A percentile compares a stretch with the other conserved stretches of the same genome.
Evolutionary conservation across 1,140 invertebrate species (phyloP).

Genomic region (Trachymyrmex septentrionalis): DNA sequence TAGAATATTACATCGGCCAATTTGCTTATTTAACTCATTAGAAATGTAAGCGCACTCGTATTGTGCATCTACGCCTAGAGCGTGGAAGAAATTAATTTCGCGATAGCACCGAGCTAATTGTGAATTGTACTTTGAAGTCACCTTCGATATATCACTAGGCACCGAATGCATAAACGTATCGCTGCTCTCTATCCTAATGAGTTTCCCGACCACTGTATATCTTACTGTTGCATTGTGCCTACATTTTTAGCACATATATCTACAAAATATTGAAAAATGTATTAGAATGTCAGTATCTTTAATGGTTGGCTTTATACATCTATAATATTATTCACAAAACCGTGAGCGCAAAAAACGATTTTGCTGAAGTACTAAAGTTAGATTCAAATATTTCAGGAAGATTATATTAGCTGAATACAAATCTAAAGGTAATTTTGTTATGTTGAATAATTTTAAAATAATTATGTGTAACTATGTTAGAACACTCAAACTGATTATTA

Average conservation of each 20-base stretch:
- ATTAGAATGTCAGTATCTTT: neutral
- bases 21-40: slow-evolving; percentile 53
- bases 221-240: slow-evolving; percentile 1
- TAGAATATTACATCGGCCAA: slow-evolving; percentile 52
- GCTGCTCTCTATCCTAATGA: slow-evolving; percentile 51
- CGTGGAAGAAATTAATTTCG: slow-evolving; percentile 67
- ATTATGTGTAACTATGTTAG: too few relatives aligned
- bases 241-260: neutral
- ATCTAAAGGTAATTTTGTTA: too few relatives aligned
- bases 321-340: neutral
- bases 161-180: slow-evolving; percentile 34
- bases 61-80: slow-evolving; percentile 4
- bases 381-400: too few relatives aligned
- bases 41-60: slow-evolving; percentile 18
- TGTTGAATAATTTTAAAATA: too few relatives aligned
- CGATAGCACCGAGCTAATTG: slow-evolving; percentile 63
- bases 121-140: slow-evolving; percentile 56
- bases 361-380: too few relatives aligned
- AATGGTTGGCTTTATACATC: neutral
- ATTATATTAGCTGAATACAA: too few relatives aligned
- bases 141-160: slow-evolving; percentile 55
- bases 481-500: too few relatives aligned
- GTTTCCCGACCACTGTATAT: slow-evolving; percentile 27
- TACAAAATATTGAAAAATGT: neutral
- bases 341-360: too few relatives aligned